Evolutionary conservation across 2,113 vertebrate species (phyloP), one percentile per base, ranked within the genome.

Genomic region (Myotis davidii): DNA sequence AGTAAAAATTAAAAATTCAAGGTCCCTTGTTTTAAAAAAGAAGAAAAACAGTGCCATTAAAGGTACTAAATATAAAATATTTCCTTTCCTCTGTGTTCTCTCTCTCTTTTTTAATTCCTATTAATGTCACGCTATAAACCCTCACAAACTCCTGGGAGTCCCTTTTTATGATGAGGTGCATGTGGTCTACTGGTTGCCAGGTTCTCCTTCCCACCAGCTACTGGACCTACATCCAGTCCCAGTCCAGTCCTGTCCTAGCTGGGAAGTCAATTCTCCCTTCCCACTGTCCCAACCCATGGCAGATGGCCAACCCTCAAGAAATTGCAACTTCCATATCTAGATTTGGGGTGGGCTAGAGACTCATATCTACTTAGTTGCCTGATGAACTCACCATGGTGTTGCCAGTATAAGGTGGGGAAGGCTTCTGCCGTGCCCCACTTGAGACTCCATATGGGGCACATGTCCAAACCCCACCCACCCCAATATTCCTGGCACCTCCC

Each of bases 1-100:
- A 70, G 54, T 87, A 23, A n/a, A 91, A 94, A 88, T 94, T 32
- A 21, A 70, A 83, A 94, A 94, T 27, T 25, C 14, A 5, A 48
- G 23, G 17, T 6, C 32, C 27, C 34, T 76, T 70, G 48, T 94
- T 59, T 25, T 88, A 34, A 37, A 77, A 94, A 85, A 85, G 29
- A 59, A 93, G 59, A 64, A 87, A 86, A 85, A 91, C 25, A 92
- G 61, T 37, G 5, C 14, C 42, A 18, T 67, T 87, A 85, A 61
- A 56, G 29, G 27, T 73, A n/a, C 11, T 85, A 73, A 87, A 73
- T 78, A 78, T 79, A 54, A 25, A 25, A 34, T 34, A 23, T 23
- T 77, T 70, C 32, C 8, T 89, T 54, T 42, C 21, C 48, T 77
- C 12, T 72, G 48, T 54, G 5, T 29, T 23, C 9, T 54, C 18